These are phyloP conservation scores for Cotesia vestalis DNA, from an alignment of 1,140 invertebrate genomes.

Conservation along the genomic window DNA sequence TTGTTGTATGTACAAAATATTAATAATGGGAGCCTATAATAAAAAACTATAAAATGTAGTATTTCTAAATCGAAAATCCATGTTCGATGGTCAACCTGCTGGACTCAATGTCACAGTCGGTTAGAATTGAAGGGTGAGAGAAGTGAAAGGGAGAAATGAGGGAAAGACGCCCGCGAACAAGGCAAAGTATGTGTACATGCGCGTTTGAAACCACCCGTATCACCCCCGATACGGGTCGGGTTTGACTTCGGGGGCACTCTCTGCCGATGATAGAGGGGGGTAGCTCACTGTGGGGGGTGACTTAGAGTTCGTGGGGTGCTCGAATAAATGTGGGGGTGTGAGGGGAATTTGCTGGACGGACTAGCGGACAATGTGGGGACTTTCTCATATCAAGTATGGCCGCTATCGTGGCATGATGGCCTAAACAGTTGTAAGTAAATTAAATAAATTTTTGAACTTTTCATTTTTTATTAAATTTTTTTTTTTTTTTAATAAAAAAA, in stretches of 20 bases:
- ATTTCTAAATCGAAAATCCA: slow-evolving; percentile 39
- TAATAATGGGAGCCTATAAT: slow-evolving; percentile 27
- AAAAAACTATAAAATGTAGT: slow-evolving; percentile 20
- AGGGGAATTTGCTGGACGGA: slow-evolving; percentile 63
- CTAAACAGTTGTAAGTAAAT: slow-evolving; percentile 65
- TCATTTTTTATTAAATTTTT: slow-evolving; percentile 24
- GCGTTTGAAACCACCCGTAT: slow-evolving; percentile 23
- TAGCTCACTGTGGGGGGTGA: slow-evolving; percentile 44
- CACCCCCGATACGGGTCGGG: slow-evolving; percentile 37
- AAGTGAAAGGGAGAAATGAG: slow-evolving; percentile 40
- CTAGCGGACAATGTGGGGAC: slow-evolving; percentile 65
- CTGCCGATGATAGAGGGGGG: slow-evolving; percentile 45
- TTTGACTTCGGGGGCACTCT: slow-evolving; percentile 57
- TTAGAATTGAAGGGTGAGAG: slow-evolving; percentile 17
- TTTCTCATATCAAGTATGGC: slow-evolving; percentile 68
- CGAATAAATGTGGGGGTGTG: slow-evolving; percentile 62
- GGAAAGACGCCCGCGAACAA: slow-evolving; percentile 17
- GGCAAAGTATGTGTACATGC: slow-evolving; percentile 34
- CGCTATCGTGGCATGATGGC: slow-evolving; percentile 66
- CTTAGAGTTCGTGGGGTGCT: slow-evolving; percentile 49
- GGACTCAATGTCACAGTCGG: slow-evolving; percentile 30
- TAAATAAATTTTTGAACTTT: background rate
- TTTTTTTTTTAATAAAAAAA: slow-evolving; percentile 3
- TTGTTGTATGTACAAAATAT: slow-evolving; percentile 8
- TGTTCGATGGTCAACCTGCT: slow-evolving; percentile 37